Evolutionary conservation across 2,113 vertebrate species (phyloP), one percentile per base, ranked within the genome.

Genomic region (Otus sunia): DNA sequence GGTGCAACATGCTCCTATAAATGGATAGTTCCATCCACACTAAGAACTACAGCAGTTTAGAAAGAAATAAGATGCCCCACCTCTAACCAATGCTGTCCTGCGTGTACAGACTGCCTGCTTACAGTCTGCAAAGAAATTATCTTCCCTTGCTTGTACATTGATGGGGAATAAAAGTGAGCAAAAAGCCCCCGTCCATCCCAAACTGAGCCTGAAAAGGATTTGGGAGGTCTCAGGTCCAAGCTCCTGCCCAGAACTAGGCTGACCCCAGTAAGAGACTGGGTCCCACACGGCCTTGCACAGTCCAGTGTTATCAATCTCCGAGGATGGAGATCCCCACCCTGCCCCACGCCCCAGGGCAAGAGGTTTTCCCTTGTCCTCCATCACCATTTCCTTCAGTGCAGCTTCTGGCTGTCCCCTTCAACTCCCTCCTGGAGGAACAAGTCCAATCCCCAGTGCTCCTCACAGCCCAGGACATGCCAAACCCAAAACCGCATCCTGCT

Each of bases 61-160:
- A 11, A 3, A 16, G 41, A 73, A 69, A 37, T 5, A 2, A 56
- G 20, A 21, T 29, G 14, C 12, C 37, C 37, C 55, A 39, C 15
- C 32, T 74, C 63, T 5, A 19, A 14, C 30, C 75, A 68, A 6
- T 22, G 1, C 80, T 4, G 17, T 30, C 47, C 39, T 4, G 1
- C 2, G 0, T 0, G 43, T 6, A 15, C 69, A n/a, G 26, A 19
- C 17, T 9, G 26, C 16, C 45, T 43, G 87, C 43, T n/a, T 39
- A 56, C 55, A 58, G 39, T 2, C 23, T n/a, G 19, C 52, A 63
- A 7, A 60, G 43, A 68, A 85, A 37, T 12, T 21, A 64, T 11
- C 67, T 41, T 19, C 43, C 36, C 63, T 15, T 10, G 11, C 7
- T 30, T 23, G 4, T 5, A 56, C 76, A 29, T 14, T 68, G 29